Evolutionary conservation across 1,140 invertebrate genomes (phyloP).

Genomic region (Drosophila sp.): DNA sequence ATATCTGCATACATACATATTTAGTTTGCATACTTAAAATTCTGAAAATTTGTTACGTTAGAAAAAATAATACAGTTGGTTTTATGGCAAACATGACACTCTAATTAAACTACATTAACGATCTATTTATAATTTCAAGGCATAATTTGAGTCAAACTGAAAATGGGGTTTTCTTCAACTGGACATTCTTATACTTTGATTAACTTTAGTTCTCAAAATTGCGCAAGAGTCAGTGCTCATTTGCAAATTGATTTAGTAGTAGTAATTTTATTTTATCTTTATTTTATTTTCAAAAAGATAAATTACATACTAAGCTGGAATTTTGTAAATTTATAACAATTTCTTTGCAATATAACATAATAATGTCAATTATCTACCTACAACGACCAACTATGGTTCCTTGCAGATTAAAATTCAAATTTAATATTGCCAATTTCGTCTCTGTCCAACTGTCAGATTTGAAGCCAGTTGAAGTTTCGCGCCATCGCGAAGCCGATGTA

Average conservation of each 20-base stretch:
- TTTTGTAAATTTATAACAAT: no score
- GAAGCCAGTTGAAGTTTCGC: constrained; percentile 25
- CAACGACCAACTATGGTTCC: no score
- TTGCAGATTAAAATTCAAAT: no score
- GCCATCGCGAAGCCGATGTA: constrained; percentile 15
- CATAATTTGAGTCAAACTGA: no score
- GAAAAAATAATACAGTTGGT: not conserved
- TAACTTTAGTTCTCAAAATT: not conserved
- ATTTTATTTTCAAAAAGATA: no score
- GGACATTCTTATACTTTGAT: not conserved
- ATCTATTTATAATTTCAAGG: not conserved
- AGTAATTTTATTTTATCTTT: no score
- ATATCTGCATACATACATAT: constrained; percentile 12
- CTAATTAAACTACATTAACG: not conserved
- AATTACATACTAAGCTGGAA: no score
- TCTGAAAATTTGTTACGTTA: constrained; percentile 5
- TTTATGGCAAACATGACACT: constrained; percentile 4
- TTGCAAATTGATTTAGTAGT: no score
- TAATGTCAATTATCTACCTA: no score
- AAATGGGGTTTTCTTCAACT: not conserved
- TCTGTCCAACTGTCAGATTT: not conserved
- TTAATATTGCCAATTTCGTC: not conserved
- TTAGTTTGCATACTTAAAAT: constrained; percentile 3
- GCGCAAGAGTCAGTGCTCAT: no score
- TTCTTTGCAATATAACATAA: no score